phyloP scores from a whole-genome alignment of 2,797 vertebrate species.

The Acomys russatus region DNA sequence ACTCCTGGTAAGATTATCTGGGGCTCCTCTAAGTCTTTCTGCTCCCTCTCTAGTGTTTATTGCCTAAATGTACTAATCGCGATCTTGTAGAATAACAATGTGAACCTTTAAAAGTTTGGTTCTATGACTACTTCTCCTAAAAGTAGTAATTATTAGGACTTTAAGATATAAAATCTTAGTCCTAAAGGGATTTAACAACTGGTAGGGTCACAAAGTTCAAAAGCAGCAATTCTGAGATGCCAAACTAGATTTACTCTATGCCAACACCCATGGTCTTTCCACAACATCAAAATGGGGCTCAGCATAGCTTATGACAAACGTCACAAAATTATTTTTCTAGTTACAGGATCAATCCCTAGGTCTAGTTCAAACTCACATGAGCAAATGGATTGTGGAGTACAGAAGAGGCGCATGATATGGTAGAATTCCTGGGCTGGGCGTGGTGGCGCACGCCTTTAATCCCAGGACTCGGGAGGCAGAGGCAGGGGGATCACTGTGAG shows the following conservation, averaged over 20 bases:
- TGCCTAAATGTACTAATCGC: constrained; percentile 42
- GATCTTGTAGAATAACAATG: not conserved
- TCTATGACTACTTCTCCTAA: not conserved
- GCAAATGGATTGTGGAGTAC: not conserved
- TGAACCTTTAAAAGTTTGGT: constrained; percentile 39
- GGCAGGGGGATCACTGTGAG: too few species aligned
- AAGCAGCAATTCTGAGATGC: not conserved
- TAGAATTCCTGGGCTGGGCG: not conserved
- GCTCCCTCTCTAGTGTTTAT: constrained; percentile 53
- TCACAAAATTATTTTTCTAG: constrained; percentile 52
- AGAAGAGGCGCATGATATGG: not conserved
- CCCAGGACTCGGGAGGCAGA: too few species aligned
- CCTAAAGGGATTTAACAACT: constrained; percentile 11
- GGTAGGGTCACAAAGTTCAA: constrained; percentile 1
- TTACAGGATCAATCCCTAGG: not conserved
- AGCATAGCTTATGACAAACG: constrained; percentile 5
- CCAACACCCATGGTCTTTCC: not conserved
- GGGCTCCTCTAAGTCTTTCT: constrained; percentile 30
- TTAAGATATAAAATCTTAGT: constrained; percentile 3
- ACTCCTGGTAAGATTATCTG: constrained; percentile 20
- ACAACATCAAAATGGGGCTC: not conserved
- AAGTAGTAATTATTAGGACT: constrained; percentile 9
- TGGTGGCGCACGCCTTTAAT: too few species aligned
- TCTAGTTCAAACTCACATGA: constrained; percentile 10
- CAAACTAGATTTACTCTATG: constrained; percentile 37